These are phyloP conservation scores for Pelecanoides urinatrix DNA, from an alignment of 2,113 vertebrate species.

Conservation along the genomic window DNA sequence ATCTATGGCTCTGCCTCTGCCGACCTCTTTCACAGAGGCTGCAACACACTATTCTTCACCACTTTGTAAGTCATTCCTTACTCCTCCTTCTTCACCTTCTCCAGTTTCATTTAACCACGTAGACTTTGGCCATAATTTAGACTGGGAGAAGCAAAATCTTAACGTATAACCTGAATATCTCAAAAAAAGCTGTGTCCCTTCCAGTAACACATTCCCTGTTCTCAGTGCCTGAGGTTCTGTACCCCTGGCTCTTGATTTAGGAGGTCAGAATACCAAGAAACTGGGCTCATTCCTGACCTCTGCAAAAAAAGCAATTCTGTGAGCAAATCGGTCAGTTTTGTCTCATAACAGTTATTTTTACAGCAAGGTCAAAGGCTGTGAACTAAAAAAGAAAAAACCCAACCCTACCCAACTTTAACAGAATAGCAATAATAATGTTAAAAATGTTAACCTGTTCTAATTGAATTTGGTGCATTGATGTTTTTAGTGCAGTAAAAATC, in stretches of 20 bases:
- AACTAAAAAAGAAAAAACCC: neutral
- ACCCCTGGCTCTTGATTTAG: neutral
- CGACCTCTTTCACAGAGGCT: neutral
- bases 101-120: neutral
- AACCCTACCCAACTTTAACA: neutral
- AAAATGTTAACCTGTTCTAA: neutral
- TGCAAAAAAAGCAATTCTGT: neutral
- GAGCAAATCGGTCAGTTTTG: neutral
- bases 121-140: neutral
- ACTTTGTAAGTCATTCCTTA: neutral
- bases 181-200: accelerated
- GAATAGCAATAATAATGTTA: neutral
- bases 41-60: neutral
- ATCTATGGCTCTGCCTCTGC: neutral
- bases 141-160: neutral
- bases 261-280: neutral
- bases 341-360: neutral
- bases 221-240: neutral
- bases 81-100: neutral
- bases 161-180: neutral
- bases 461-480: neutral
- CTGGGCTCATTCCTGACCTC: neutral
- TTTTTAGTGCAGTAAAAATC: neutral
- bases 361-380: neutral
- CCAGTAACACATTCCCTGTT: neutral